Evolutionary conservation across 2,888 invertebrate genomes (phyloP).

Genomic region (Aromia moschata): DNA sequence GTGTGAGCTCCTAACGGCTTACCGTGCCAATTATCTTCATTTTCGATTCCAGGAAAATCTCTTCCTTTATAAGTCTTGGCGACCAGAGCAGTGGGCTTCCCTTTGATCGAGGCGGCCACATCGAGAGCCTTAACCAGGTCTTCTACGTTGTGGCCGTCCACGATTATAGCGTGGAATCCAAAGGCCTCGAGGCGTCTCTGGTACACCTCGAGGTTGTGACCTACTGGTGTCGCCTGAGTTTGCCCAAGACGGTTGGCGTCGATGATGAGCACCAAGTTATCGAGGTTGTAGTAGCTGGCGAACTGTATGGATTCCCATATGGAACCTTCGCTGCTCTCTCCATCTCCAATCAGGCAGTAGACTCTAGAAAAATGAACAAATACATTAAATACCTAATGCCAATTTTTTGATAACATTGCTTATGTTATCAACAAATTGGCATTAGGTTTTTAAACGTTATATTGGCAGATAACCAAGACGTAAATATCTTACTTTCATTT

Average conservation of each 20-base stretch:
- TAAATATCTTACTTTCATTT: too few relatives aligned
- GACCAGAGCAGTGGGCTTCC: conserved; percentile 89
- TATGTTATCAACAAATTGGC: too few relatives aligned
- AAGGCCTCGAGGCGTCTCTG: conserved; percentile 86
- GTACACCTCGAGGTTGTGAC: conserved; percentile 88
- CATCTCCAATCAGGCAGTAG: conserved; percentile 96
- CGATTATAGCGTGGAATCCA: conserved; percentile 87
- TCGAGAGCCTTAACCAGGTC: conserved; percentile 89
- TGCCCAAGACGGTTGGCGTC: conserved; percentile 98
- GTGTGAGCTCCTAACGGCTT: conserved; percentile 90
- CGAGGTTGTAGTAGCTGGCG: conserved; percentile 91
- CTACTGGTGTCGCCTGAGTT: conserved; percentile 91
- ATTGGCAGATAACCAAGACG: too few relatives aligned
- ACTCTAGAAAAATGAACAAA: conserved; percentile 69
- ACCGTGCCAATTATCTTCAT: conserved; percentile 96
- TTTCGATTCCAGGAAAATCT: conserved; percentile 88
- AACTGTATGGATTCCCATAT: conserved; percentile 98
- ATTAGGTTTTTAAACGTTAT: too few relatives aligned
- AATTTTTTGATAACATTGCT: too few relatives aligned
- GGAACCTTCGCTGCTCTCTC: conserved; percentile 97
- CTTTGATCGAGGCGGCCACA: conserved; percentile 76
- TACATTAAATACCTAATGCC: neutral
- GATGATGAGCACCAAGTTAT: conserved; percentile 95
- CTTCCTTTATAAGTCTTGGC: conserved; percentile 98
- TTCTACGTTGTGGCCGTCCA: conserved; percentile 96